Evolutionary conservation across 2,797 vertebrate species (phyloP).

Genomic region (Bradypus variegatus): DNA sequence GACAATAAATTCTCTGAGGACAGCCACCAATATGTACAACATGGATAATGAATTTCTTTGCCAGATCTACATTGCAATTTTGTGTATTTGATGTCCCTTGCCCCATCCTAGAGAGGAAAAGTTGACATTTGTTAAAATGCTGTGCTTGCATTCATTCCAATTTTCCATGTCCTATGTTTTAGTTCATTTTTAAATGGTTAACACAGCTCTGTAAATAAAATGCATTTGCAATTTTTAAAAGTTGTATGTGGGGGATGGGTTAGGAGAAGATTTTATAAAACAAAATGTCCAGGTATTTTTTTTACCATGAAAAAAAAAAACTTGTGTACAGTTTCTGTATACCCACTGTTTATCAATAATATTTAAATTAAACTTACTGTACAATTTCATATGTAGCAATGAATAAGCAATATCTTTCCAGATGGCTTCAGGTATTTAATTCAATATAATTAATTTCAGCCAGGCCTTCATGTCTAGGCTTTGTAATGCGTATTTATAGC

Average conservation of each 20-base stretch:
- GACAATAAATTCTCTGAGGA: accelerated
- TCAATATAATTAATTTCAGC: accelerated
- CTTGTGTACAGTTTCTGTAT: background rate
- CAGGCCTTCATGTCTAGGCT: background rate
- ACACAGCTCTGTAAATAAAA: background rate
- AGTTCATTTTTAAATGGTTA: background rate
- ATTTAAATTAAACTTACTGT: too few relatives aligned
- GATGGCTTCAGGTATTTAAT: accelerated
- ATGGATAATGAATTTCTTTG: accelerated
- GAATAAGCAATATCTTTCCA: background rate
- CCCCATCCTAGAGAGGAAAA: background rate
- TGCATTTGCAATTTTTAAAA: background rate
- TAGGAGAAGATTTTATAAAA: background rate
- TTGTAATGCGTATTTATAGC: background rate
- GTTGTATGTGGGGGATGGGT: background rate
- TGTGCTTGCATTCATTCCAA: accelerated
- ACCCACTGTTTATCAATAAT: too few relatives aligned
- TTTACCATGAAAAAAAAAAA: background rate
- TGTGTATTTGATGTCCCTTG: too few relatives aligned
- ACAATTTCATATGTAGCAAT: background rate
- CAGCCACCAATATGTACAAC: accelerated
- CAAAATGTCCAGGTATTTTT: background rate
- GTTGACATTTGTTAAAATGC: accelerated
- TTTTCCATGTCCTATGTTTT: background rate
- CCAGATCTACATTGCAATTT: accelerated